Base-by-base conservation (phyloP, 2,797 vertebrate species). In the Apogon talboti region DNA sequence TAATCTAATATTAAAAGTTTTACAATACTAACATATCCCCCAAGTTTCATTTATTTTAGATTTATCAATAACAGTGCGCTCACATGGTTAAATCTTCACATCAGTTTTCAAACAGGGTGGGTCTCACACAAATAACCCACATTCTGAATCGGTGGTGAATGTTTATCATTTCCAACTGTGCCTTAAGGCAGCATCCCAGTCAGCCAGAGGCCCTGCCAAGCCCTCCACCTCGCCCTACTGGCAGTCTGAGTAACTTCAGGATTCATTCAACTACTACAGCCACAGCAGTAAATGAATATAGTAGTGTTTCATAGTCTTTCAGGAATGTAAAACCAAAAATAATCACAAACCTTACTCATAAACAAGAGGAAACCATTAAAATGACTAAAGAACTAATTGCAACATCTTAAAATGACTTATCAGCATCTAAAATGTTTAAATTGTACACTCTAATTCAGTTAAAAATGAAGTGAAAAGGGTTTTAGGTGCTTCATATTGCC, bases 151-250 rank as follows among this genome's bases (percentile, higher is more conserved):
- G 2, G 7, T 30, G 24, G 13, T 42, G 24, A n/a, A 12, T 19
- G 0, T 10, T 0, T 47, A 14, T 0, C 7, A 50, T 78, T 78
- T 73, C 72, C 61, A 28, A 56, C 2, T 44, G 49, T 38, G 54
- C 69, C 0, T 78, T 35, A 88, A 90, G 21, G 83, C 66, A 83
- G 12, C 81, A 74, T 68, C 18, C 35, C 50, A 56, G 85, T 74
- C 60, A 63, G 10, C 52, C 44, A 46, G 21, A 16, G 35, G 73
- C 81, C 72, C 5, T 15, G 21, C 30, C 59, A 59, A 70, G 48
- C 57, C 71, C 72, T 76, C 56, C 64, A 74, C 68, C 52, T 76
- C 65, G 28, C 72, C 79, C 79, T 77, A 12, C 73, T 66, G 74
- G 82, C 65, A 68, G 76, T 56, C 55, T 72, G 66, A 53, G 42